These are phyloP conservation scores for Nymphalis c-album DNA, from an alignment of 2,888 invertebrate species.

Conservation along the genomic window DNA sequence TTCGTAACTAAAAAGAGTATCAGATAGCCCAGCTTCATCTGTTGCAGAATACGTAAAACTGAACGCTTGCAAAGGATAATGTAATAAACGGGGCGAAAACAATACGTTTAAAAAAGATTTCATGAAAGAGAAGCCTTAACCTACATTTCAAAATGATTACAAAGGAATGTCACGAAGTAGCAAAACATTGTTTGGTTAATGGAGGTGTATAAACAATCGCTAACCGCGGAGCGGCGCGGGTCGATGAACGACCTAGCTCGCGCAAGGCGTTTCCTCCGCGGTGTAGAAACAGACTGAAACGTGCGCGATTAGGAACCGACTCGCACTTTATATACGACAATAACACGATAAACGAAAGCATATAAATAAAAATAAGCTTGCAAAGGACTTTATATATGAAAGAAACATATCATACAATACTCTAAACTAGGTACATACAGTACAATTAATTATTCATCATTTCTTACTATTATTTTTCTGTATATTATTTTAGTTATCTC, in stretches of 20 bases:
- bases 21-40: too few relatives aligned
- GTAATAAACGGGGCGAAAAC: conserved; percentile 42
- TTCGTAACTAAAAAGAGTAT: too few relatives aligned
- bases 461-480: too few relatives aligned
- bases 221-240: conserved; percentile 52
- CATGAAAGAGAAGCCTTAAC: conserved; percentile 73
- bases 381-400: too few relatives aligned
- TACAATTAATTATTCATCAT: too few relatives aligned
- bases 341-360: neutral
- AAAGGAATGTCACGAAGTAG: conserved; percentile 78
- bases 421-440: too few relatives aligned
- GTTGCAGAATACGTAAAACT: neutral
- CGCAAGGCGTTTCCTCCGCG: conserved; percentile 43
- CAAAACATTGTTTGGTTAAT: conserved; percentile 74
- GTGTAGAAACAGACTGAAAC: conserved; percentile 28
- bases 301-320: conserved; percentile 30
- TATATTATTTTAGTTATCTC: too few relatives aligned
- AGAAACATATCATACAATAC: too few relatives aligned
- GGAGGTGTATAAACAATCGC: conserved; percentile 72
- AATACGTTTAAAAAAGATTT: conserved; percentile 45
- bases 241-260: conserved; percentile 79
- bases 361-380: neutral
- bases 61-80: conserved; percentile 18
- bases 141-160: conserved; percentile 73
- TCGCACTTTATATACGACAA: conserved; percentile 5